Percentiles rank a stretch among this genome's conserved stretches.
Evolutionary conservation across 92 coral and sea anemone species (phyloP).

Genomic region (Epizoanthus rinbou): DNA sequence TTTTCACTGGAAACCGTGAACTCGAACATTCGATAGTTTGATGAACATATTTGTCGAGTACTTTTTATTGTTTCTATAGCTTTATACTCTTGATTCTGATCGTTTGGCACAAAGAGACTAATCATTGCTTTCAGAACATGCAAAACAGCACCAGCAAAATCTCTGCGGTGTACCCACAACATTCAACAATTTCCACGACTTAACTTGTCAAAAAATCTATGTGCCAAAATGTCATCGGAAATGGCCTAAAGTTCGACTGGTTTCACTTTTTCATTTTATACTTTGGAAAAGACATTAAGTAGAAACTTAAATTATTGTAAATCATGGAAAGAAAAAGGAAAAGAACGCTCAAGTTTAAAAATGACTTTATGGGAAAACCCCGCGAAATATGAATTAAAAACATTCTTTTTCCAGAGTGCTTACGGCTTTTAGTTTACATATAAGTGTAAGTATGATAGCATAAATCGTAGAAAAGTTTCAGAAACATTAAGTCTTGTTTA

Average conservation of each 20-base stretch:
- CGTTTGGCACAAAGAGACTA: background rate
- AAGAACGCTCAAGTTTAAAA: background rate
- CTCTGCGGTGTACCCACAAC: background rate
- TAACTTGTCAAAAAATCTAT: background rate
- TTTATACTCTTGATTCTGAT: background rate
- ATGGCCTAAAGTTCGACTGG: background rate
- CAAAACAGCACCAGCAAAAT: background rate
- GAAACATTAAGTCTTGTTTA: background rate
- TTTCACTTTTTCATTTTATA: background rate
- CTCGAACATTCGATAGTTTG: background rate
- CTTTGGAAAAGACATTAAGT: background rate
- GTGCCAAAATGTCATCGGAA: background rate
- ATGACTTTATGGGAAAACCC: slow-evolving; percentile 59
- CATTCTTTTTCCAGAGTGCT: background rate
- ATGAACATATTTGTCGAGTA: background rate
- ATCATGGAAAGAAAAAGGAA: background rate
- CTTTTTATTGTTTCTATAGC: background rate
- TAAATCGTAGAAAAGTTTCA: background rate
- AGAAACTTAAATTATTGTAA: background rate
- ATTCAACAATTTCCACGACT: background rate
- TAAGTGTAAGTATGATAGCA: too few relatives aligned
- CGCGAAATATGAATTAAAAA: slow-evolving; percentile 52
- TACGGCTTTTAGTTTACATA: background rate
- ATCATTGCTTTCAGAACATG: too few relatives aligned
- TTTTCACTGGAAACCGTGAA: background rate